Base-by-base conservation (phyloP, 2,797 vertebrate species). In the Anguilla marmorata region DNA sequence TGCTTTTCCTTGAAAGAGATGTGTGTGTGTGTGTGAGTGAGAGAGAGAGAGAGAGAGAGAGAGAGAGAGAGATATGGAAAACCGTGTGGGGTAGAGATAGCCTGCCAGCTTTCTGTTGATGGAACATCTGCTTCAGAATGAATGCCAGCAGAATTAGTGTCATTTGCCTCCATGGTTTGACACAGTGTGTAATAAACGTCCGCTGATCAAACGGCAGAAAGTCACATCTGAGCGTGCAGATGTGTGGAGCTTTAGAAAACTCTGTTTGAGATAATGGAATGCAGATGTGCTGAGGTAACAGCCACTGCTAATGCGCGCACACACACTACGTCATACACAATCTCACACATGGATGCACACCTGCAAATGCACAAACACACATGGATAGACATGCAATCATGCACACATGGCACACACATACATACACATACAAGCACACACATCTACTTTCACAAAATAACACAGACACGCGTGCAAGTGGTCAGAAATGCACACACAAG, bases 91-190 rank as follows among this genome's bases (percentile, higher is more conserved):
- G 21, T 24, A 24, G 79, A 19, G 45, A 30, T 82, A 19, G 41
- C 79, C 41, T 45, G 79, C 79, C 79, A 82, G 45, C 79, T 82
- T 82, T 82, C 41, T 50, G 45, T 24, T n/a, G 79, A n/a, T 82
- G 41, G 45, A 82, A 82, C 52, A 56, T 84, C 82, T 84, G 52
- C 50, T 56, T 54, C 1, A 30, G 52, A 56, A 56, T 84, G 37
- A 56, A 56, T 84, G 82, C 48, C 82, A 84, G 82, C 27, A 54
- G 82, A 84, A 84, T 84, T 84, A 56, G 82, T 84, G 48, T 84
- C 52, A 84, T 84, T 84, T 54, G 48, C 52, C 52, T 48, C 82
- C 82, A 56, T 56, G 27, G 82, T 56, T 54, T 54, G 82, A 84
- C 52, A 84, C 45, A n/a, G 52, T 84, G 82, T 14, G n/a, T 54